phyloP scores from a whole-genome alignment of 2,113 vertebrate genomes.

The Columba janthina region DNA sequence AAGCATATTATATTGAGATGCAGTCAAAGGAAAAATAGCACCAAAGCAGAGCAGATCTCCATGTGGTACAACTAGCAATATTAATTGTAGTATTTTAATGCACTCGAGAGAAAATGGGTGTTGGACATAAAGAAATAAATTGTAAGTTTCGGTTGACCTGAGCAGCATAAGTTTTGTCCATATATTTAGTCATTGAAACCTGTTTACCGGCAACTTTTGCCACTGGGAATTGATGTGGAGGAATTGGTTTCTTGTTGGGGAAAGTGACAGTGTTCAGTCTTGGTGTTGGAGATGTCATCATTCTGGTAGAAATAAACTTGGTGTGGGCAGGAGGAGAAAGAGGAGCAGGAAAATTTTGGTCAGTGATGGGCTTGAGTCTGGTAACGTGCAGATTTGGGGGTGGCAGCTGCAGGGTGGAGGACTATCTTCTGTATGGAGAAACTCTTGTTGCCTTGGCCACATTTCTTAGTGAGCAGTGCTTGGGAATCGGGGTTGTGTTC shows the following conservation, averaged over 20 bases:
- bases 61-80: background rate
- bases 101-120: background rate
- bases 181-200: background rate
- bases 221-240: background rate
- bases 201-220: background rate
- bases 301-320: background rate
- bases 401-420: background rate
- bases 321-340: background rate
- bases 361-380: rapidly evolving
- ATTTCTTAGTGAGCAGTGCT: background rate
- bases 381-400: background rate
- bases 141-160: background rate
- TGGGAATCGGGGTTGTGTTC: background rate
- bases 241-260: background rate
- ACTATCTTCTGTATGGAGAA: background rate
- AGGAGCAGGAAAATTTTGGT: background rate
- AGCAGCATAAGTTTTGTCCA: background rate
- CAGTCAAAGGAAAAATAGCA: background rate
- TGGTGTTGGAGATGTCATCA: background rate
- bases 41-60: background rate
- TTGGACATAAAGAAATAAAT: background rate
- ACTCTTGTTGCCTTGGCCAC: background rate
- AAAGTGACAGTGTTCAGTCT: background rate
- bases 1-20: background rate
- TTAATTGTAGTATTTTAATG: background rate